Conservation (phyloP, 2,888 invertebrate genomes). For the Caenorhabditis macrosperma region DNA sequence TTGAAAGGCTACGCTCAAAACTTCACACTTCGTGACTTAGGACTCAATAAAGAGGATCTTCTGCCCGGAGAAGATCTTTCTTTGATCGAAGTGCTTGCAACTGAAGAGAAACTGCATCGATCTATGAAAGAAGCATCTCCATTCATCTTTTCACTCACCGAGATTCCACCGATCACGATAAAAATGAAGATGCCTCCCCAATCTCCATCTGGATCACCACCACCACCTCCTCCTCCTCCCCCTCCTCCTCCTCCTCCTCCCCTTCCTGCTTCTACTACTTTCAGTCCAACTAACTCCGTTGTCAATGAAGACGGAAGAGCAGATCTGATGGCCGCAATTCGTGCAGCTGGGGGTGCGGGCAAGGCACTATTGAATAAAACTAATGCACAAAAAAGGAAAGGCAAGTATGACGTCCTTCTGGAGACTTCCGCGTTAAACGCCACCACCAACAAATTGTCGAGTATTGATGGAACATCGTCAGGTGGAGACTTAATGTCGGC, state of each 20-base stretch:
- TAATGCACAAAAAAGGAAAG: constrained; percentile 32
- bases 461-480: neutral
- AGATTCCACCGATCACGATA: constrained; percentile 16
- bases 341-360: constrained; percentile 67
- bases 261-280: constrained; percentile 30
- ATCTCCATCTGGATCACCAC: constrained; percentile 25
- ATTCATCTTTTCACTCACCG: neutral
- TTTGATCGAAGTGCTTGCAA: too few species aligned
- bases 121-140: neutral
- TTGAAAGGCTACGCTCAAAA: constrained; percentile 59
- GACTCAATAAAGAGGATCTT: constrained; percentile 24
- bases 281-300: constrained; percentile 22
- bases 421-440: constrained; percentile 37
- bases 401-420: constrained; percentile 42
- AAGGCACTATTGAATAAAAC: constrained; percentile 61
- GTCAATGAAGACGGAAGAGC: constrained; percentile 43
- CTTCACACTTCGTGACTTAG: constrained; percentile 34
- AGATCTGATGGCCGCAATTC: constrained; percentile 68
- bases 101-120: too few species aligned
- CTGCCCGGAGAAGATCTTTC: constrained; percentile 16
- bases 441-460: neutral
- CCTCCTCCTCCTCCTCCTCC: constrained; percentile 35
- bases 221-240: constrained; percentile 37
- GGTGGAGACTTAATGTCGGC: constrained; percentile 69
- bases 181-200: constrained; percentile 33